Evolutionary conservation across 2,888 invertebrate genomes (phyloP).

Genomic region (Artemia sp.): DNA sequence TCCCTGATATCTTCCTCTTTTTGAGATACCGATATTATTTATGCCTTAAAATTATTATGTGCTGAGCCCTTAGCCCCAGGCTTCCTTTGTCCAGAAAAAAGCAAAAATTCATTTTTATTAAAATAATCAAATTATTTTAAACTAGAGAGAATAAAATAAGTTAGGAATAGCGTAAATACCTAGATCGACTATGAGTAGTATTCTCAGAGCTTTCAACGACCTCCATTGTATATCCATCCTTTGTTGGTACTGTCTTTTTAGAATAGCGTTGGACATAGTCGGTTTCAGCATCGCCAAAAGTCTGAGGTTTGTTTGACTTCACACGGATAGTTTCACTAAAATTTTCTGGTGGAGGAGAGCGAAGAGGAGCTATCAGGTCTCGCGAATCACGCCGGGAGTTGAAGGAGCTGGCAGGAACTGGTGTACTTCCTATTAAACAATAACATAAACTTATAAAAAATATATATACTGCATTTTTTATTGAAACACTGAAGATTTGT

Average conservation of each 20-base stretch:
- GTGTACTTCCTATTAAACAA: conserved; percentile 10
- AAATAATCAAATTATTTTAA: too few species aligned
- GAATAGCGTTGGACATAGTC: conserved; percentile 43
- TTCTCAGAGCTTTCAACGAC: conserved; percentile 52
- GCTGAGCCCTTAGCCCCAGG: too few species aligned
- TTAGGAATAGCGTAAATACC: not conserved
- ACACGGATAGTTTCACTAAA: conserved; percentile 53
- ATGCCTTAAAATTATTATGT: too few species aligned
- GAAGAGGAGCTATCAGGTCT: conserved; percentile 17
- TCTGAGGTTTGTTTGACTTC: conserved; percentile 45
- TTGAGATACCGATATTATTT: too few species aligned
- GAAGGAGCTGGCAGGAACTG: conserved; percentile 11
- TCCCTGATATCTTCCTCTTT: too few species aligned
- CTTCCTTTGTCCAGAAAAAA: too few species aligned
- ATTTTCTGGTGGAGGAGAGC: conserved; percentile 29
- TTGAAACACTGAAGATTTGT: too few species aligned
- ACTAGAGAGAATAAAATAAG: too few species aligned
- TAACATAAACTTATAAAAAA: not conserved
- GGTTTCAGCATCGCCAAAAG: conserved; percentile 51
- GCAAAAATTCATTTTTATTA: too few species aligned
- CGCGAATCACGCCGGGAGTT: conserved; percentile 17
- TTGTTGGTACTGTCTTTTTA: conserved; percentile 48
- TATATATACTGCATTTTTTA: not conserved
- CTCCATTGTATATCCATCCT: conserved; percentile 45
- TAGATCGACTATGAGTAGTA: conserved; percentile 42